Percentiles rank a stretch among this genome's conserved stretches.
These are phyloP conservation scores for Drosophila athabasca DNA, from an alignment of 1,140 invertebrate species.

Conservation along the genomic window DNA sequence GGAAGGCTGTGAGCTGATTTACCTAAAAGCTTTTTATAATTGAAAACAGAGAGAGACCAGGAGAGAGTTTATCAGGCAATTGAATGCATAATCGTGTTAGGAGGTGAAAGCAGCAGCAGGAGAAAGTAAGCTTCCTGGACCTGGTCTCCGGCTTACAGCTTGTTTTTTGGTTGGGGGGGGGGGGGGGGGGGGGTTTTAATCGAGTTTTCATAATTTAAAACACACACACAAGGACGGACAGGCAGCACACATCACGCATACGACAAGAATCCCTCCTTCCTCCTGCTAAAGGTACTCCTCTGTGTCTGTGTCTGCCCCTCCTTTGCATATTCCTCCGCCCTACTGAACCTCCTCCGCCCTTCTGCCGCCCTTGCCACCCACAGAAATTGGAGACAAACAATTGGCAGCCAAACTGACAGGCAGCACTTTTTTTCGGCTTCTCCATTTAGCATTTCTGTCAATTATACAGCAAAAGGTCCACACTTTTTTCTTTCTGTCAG, in stretches of 20 bases:
- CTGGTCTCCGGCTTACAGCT: slow-evolving; percentile 10
- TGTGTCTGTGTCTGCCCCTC: no score
- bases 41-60: slow-evolving; percentile 21
- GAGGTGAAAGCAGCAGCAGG: not conserved
- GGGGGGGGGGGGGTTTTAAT: slow-evolving; percentile 4
- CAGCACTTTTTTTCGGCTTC: slow-evolving; percentile 42
- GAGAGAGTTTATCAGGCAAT: slow-evolving; percentile 31
- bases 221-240: no score
- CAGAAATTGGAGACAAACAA: slow-evolving; percentile 21
- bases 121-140: slow-evolving; percentile 8
- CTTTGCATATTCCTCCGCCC: no score
- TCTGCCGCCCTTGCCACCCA: not conserved
- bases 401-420: slow-evolving; percentile 27
- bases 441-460: slow-evolving; percentile 45
- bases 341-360: no score
- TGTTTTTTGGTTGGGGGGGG: not conserved
- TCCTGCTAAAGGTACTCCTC: no score
- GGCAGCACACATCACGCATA: no score
- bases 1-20: slow-evolving; percentile 19
- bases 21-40: slow-evolving; percentile 51
- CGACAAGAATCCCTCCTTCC: no score
- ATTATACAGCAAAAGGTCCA: slow-evolving; percentile 40
- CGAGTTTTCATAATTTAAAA: slow-evolving; percentile 22
- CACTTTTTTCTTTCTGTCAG: slow-evolving; percentile 3
- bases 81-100: slow-evolving; percentile 36